phyloP scores from a whole-genome alignment of 2,888 invertebrate species.

The Drosophila ustulata region DNA sequence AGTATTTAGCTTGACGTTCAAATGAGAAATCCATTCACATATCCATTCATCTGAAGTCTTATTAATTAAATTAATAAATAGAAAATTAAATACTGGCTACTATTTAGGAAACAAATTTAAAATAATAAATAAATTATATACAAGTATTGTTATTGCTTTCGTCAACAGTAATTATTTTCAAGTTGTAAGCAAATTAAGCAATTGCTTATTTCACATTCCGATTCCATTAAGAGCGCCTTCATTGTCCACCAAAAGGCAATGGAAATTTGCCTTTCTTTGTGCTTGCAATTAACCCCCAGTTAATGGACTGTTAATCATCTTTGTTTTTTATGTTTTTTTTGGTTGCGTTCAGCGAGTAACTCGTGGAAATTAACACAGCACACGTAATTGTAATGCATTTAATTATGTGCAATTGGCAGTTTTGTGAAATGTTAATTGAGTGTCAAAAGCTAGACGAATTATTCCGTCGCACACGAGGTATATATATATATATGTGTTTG shows the following conservation, averaged over 20 bases:
- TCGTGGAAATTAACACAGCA: conserved; percentile 18
- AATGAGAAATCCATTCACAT: too few relatives aligned
- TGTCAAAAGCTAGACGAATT: conserved; percentile 47
- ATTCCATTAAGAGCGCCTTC: not conserved
- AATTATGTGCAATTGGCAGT: conserved; percentile 42
- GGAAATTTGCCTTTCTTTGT: not conserved
- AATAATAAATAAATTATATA: too few relatives aligned
- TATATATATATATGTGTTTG: conserved; percentile 12
- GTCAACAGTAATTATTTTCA: too few relatives aligned
- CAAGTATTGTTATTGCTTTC: too few relatives aligned
- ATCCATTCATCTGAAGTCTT: too few relatives aligned
- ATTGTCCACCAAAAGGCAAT: not conserved
- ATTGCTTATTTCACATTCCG: not conserved
- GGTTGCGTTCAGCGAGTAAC: not conserved
- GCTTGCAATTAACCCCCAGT: conserved; percentile 11
- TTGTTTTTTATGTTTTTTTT: not conserved
- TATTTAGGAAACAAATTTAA: too few relatives aligned
- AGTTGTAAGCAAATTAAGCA: not conserved
- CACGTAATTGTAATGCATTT: conserved; percentile 18
- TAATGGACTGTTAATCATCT: conserved; percentile 15
- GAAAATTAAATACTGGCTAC: too few relatives aligned
- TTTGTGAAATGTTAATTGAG: conserved; percentile 51
- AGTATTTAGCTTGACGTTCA: too few relatives aligned
- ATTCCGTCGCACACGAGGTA: conserved; percentile 18
- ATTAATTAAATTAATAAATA: too few relatives aligned